Evolutionary conservation across 2,797 vertebrate genomes (phyloP).

Genomic region (Enteromius anoplus): DNA sequence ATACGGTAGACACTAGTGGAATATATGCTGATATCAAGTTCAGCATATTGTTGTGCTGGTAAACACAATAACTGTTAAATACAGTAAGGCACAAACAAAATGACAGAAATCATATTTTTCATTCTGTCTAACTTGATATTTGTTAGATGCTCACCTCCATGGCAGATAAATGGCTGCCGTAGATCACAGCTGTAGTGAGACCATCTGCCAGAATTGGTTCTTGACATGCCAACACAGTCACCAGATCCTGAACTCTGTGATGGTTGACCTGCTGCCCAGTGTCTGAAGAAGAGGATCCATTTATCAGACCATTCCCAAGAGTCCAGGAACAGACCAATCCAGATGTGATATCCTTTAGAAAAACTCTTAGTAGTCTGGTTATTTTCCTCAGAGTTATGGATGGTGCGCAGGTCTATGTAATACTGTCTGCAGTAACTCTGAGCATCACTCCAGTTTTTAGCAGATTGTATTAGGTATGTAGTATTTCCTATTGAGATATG

Average conservation of each 20-base stretch:
- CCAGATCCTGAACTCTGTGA: not conserved
- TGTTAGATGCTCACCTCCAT: slow-evolving; percentile 43
- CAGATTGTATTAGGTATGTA: not conserved
- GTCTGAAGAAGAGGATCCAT: too few species aligned
- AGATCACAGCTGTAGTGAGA: not conserved
- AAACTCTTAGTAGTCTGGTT: not conserved
- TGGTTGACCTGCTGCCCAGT: not conserved
- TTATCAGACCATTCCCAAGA: too few species aligned
- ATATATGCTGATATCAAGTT: too few species aligned
- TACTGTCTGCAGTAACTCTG: not conserved
- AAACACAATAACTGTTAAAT: not conserved
- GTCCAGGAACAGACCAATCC: slow-evolving; percentile 15
- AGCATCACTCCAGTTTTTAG: slow-evolving; percentile 31
- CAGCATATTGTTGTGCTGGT: not conserved
- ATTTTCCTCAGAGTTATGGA: slow-evolving; percentile 17
- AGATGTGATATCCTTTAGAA: not conserved
- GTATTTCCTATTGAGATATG: not conserved
- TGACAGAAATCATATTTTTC: not conserved
- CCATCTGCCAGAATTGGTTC: slow-evolving; percentile 33
- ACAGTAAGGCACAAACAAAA: not conserved
- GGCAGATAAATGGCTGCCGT: slow-evolving; percentile 25
- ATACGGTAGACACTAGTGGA: too few species aligned
- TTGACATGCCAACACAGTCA: slow-evolving; percentile 34
- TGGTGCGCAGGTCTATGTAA: not conserved
- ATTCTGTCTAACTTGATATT: not conserved